Evolutionary conservation across 2,113 vertebrate genomes (phyloP).

Genomic region (Tragelaphus scriptus): DNA sequence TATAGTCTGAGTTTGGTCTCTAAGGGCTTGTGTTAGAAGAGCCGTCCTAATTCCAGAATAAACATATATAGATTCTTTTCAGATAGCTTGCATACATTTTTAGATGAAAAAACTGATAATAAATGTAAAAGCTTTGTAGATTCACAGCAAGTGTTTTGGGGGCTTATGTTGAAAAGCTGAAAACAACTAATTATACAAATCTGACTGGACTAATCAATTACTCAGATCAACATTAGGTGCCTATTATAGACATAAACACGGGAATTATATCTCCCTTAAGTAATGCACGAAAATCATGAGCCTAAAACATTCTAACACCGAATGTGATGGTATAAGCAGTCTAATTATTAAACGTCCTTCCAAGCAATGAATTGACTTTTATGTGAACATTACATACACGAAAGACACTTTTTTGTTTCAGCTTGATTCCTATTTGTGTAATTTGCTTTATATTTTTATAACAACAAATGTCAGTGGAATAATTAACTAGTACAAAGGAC

Average conservation of each 20-base stretch:
- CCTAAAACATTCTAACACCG: conserved; percentile 64
- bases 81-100: conserved; percentile 64
- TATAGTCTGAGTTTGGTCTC: background rate
- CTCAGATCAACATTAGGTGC: conserved; percentile 93
- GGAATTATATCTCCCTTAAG: conserved; percentile 87
- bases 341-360: conserved; percentile 1
- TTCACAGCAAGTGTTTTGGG: conserved; percentile 78
- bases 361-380: conserved; percentile 31
- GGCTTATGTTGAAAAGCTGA: conserved; percentile 87
- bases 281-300: conserved; percentile 75
- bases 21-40: background rate
- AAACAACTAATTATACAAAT: conserved; percentile 94
- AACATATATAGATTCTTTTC: conserved; percentile 68
- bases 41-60: background rate
- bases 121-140: conserved; percentile 73
- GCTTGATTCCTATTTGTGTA: background rate
- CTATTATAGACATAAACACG: conserved; percentile 86
- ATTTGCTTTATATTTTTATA: background rate
- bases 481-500: background rate
- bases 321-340: background rate
- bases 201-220: conserved; percentile 93
- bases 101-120: conserved; percentile 72
- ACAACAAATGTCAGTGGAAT: background rate
- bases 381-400: conserved; percentile 10
- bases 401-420: background rate